These are phyloP conservation scores for Eulemur mongoz DNA, from an alignment of 2,797 vertebrate genomes.

Conservation along the genomic window DNA sequence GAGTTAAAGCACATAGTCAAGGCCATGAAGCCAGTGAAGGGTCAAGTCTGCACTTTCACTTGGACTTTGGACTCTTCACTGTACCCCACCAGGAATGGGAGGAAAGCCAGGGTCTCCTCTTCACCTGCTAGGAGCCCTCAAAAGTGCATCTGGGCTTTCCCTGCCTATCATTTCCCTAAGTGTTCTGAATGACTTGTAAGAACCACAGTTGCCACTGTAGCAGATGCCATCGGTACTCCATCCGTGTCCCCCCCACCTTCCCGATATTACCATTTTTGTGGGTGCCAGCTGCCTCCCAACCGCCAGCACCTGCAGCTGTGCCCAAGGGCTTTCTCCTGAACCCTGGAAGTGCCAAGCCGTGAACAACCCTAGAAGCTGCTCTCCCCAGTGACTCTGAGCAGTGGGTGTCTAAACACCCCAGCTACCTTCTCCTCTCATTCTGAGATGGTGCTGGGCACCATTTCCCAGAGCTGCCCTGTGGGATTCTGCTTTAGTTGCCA, in stretches of 20 bases:
- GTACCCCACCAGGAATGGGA: neutral
- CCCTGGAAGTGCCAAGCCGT: neutral
- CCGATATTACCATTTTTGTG: neutral
- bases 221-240: neutral
- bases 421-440: neutral
- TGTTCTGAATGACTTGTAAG: neutral
- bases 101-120: neutral
- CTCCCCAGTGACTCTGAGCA: neutral
- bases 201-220: neutral
- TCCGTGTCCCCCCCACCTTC: neutral
- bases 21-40: neutral
- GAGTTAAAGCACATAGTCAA: neutral
- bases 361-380: neutral
- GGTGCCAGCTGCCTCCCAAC: neutral
- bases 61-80: neutral
- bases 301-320: neutral
- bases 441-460: neutral
- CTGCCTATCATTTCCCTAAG: neutral
- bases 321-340: neutral
- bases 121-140: neutral
- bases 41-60: neutral
- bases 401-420: neutral
- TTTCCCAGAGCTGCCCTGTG: neutral
- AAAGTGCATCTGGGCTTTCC: neutral
- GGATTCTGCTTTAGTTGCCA: neutral